Percentiles rank a stretch among this genome's conserved stretches.
phyloP scores from a whole-genome alignment of 1,140 invertebrate species.

The Procambarus clarkii region DNA sequence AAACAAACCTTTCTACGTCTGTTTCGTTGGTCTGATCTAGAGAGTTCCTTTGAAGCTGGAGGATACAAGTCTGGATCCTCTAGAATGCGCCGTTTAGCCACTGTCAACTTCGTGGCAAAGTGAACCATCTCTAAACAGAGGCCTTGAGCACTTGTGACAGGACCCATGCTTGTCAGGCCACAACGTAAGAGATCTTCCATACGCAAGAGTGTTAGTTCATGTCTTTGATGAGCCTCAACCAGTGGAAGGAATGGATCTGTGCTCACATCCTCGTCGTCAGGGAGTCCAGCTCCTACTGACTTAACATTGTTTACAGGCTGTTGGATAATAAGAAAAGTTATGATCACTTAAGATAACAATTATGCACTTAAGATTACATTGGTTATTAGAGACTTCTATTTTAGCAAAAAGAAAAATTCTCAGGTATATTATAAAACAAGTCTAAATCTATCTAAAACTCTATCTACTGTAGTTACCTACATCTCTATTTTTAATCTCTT shows the following conservation, averaged over 20 bases:
- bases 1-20: conserved; percentile 78
- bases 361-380: no score
- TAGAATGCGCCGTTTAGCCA: conserved; percentile 86
- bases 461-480: no score
- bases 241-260: conserved; percentile 80
- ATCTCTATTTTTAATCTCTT: no score
- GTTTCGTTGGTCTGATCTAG: conserved; percentile 75
- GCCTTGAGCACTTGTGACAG: conserved; percentile 74
- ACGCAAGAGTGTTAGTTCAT: conserved; percentile 86
- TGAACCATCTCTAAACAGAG: conserved; percentile 86
- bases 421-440: no score
- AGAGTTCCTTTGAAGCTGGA: conserved; percentile 56
- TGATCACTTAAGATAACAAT: no score
- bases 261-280: conserved; percentile 72
- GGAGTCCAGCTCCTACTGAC: conserved; percentile 42
- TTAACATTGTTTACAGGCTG: conserved; percentile 52
- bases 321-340: not conserved
- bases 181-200: conserved; percentile 86
- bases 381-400: no score
- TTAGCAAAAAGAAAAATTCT: no score
- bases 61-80: conserved; percentile 89
- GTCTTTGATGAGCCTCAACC: conserved; percentile 87
- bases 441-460: no score
- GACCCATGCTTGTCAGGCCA: conserved; percentile 75
- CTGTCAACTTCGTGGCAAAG: conserved; percentile 86